Conservation (phyloP, 1,140 invertebrate genomes). For the Diachasmimorpha longicaudata region DNA sequence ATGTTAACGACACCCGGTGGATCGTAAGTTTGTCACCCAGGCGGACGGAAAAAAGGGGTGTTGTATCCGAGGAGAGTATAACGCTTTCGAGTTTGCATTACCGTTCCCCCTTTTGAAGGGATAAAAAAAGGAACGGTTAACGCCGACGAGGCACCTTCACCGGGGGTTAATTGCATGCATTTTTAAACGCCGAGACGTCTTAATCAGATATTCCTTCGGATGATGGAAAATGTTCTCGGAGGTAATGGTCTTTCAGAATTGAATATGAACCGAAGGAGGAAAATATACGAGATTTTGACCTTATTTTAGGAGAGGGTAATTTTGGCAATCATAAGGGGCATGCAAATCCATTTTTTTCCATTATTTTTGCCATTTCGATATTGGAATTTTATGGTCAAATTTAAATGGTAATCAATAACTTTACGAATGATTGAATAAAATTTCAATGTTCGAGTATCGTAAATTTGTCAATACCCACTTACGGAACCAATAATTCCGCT, state of each 20-base stretch:
- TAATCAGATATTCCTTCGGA: neutral
- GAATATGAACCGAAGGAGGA: neutral
- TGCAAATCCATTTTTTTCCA: too few species aligned
- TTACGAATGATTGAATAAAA: too few species aligned
- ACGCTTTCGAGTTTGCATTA: neutral
- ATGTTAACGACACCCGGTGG: slow-evolving; percentile 54
- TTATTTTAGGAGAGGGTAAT: too few species aligned
- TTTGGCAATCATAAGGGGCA: too few species aligned
- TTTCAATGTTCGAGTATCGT: neutral
- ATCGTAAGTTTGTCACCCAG: slow-evolving; percentile 52
- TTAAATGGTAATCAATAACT: too few species aligned
- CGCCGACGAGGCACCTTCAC: neutral
- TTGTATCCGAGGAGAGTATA: neutral
- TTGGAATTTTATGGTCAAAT: too few species aligned
- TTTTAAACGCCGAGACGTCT: neutral
- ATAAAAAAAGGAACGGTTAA: neutral
- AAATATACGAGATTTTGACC: neutral
- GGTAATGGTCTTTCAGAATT: neutral
- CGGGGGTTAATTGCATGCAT: slow-evolving; percentile 3
- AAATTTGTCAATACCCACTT: neutral
- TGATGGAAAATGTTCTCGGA: neutral
- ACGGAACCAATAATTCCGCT: neutral
- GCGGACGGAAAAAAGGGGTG: slow-evolving; percentile 5
- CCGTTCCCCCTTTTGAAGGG: neutral
- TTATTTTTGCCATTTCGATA: too few species aligned